phyloP scores from a whole-genome alignment of 2,113 vertebrate genomes.

The Phrynocephalus versicolor region DNA sequence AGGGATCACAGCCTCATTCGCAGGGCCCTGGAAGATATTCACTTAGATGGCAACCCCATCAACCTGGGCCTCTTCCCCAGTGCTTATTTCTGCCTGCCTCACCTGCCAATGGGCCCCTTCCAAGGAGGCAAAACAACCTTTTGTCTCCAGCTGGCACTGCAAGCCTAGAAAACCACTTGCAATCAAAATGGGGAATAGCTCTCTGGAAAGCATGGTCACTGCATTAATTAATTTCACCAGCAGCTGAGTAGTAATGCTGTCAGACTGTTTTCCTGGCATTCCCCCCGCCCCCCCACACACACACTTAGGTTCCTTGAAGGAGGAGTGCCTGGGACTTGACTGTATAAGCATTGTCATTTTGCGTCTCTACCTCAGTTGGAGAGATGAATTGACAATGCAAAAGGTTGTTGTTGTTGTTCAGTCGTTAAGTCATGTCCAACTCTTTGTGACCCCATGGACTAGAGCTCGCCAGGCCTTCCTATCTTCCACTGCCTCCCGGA shows the following conservation, averaged over 20 bases:
- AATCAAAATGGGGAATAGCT: background rate
- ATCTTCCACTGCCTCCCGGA: no score
- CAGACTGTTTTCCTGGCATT: background rate
- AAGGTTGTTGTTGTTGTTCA: no score
- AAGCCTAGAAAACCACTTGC: background rate
- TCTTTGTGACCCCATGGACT: no score
- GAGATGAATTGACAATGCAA: background rate
- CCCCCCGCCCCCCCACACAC: fast-evolving
- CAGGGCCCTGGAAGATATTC: slow-evolving; percentile 79
- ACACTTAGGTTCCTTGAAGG: background rate
- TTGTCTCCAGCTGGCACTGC: background rate
- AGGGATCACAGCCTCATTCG: slow-evolving; percentile 70
- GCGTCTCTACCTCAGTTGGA: fast-evolving
- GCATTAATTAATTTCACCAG: background rate
- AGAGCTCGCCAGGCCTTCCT: no score
- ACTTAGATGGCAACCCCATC: slow-evolving; percentile 83
- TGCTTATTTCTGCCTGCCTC: slow-evolving; percentile 81
- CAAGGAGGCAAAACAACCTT: slow-evolving; percentile 41
- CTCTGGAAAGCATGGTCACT: background rate
- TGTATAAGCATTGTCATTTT: background rate
- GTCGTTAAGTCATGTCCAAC: no score
- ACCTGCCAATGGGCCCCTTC: slow-evolving; percentile 77
- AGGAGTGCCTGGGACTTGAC: background rate
- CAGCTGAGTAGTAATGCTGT: background rate
- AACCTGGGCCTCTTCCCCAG: slow-evolving; percentile 77